These are phyloP conservation scores for Acleris sparsana DNA, from an alignment of 2,888 invertebrate species.

Conservation along the genomic window DNA sequence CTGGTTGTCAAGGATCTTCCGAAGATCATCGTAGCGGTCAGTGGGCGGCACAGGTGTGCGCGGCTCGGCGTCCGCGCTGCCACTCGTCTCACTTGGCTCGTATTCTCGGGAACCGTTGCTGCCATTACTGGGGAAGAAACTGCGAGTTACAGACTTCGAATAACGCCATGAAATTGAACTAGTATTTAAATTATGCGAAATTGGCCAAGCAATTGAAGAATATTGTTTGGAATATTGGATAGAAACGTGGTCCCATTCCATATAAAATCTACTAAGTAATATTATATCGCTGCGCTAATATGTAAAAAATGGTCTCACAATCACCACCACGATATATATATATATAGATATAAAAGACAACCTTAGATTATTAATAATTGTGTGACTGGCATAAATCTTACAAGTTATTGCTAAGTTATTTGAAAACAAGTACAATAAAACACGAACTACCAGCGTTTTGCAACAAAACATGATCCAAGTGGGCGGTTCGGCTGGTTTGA, in stretches of 20 bases:
- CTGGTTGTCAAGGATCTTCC: slow-evolving; percentile 78
- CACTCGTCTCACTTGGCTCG: slow-evolving; percentile 75
- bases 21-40: slow-evolving; percentile 86
- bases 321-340: no score
- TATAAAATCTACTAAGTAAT: no score
- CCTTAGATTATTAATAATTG: no score
- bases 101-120: slow-evolving; percentile 75
- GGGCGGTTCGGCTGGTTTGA: slow-evolving; percentile 2
- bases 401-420: neutral
- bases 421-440: slow-evolving; percentile 15
- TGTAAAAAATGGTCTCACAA: no score
- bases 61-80: slow-evolving; percentile 57
- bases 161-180: neutral
- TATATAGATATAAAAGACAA: no score
- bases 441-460: slow-evolving; percentile 11
- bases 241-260: no score
- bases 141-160: slow-evolving; percentile 1
- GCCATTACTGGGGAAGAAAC: slow-evolving; percentile 59
- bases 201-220: no score
- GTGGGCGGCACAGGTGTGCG: slow-evolving; percentile 73
- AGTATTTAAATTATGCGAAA: no score
- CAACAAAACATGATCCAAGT: slow-evolving; percentile 12
- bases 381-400: neutral
- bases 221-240: no score
- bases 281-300: no score